Base-by-base conservation (phyloP, 2,888 invertebrate species). In the Noctua janthina region DNA sequence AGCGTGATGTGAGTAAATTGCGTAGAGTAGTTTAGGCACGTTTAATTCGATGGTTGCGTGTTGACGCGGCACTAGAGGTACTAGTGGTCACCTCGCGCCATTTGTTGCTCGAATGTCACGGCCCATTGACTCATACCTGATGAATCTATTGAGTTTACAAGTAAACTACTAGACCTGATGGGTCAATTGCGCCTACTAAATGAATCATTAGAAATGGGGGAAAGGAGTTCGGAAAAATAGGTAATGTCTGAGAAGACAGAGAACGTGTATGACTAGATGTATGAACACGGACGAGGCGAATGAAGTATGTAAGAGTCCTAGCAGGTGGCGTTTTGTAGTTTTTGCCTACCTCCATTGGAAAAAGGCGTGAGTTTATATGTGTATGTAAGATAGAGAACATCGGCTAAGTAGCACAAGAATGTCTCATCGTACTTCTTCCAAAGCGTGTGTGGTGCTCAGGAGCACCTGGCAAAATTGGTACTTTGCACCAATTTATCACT, bases 41-140 rank as follows among this genome's bases (percentile, higher is more conserved):
- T 87, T 70, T 91, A 91, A 92, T 92, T 83, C 70, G 82, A 79
- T n/a, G 70, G 83, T 92, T 82, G 92, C 92, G 93, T 92, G 92
- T 67, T 78, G 78, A 54, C 43, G 56, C 5, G 77, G 67, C 46
- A 23, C 59, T 67, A 17, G 15, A 15, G 54, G 79, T 35, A 20
- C 46, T 56, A 56, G 62, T 69, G 80, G 87, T 88, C 81, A 89
- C 85, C 90, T 90, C 88, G 87, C 80, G 89, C 85, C 87, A 86
- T 87, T 89, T 85, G 80, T 81, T 85, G 87, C 83, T 84, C 73
- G 87, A 91, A 91, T 90, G 88, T 89, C 90, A 90, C 84, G 89
- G 89, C 89, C 83, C 82, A 81, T 87, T 90, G 89, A 89, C 88
- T 89, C 89, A 90, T 81, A 76, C 51, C 72, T 85, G 79, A 83